Conservation (phyloP, 1,140 invertebrate species). For the Procambarus clarkii region DNA sequence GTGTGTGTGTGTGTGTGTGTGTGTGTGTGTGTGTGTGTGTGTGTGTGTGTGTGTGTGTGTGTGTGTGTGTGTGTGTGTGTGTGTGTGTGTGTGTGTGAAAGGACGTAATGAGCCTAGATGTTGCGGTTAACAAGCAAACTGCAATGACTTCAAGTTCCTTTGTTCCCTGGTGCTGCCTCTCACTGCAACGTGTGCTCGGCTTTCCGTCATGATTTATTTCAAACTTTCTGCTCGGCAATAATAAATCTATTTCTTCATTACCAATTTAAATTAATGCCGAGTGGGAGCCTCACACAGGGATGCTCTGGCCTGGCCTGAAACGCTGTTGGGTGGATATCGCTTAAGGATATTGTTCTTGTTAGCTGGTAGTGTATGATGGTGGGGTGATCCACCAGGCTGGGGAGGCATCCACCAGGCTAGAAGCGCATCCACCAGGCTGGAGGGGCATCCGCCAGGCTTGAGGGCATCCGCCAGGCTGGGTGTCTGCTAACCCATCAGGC, state of each 20-base stretch:
- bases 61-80: no score
- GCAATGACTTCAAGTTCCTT: conserved; percentile 2
- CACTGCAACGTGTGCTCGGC: neutral
- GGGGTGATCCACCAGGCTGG: neutral
- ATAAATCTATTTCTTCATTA: conserved; percentile 4
- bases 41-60: no score
- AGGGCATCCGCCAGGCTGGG: neutral
- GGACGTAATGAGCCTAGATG: neutral
- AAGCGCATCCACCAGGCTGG: no score
- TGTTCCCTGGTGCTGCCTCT: neutral
- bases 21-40: no score
- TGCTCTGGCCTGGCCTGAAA: neutral
- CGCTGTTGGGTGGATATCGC: neutral
- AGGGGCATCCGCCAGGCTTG: neutral
- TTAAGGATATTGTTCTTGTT: neutral
- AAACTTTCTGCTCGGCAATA: neutral
- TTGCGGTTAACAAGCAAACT: neutral
- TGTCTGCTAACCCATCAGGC: neutral
- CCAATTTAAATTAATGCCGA: neutral
- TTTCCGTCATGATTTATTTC: conserved; percentile 1
- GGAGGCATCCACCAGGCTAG: no score
- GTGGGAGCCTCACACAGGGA: neutral
- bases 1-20: no score
- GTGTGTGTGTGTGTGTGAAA: neutral
- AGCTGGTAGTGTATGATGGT: neutral